Conservation (phyloP, 1,140 invertebrate species). For the Trinorchestia longiramus region DNA sequence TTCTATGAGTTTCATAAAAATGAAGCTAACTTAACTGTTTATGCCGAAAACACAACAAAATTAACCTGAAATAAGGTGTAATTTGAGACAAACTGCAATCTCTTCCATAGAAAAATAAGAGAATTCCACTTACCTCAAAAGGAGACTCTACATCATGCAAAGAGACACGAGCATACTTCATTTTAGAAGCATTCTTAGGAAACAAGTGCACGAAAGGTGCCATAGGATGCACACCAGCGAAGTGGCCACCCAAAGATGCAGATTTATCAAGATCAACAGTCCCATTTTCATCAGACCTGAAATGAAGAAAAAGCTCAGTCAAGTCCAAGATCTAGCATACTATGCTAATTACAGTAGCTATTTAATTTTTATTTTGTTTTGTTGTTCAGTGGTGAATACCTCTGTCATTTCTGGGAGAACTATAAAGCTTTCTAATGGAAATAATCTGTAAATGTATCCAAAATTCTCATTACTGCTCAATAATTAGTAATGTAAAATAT, state of each 20-base stretch:
- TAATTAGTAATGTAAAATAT: no score
- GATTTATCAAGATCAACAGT: background rate
- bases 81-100: background rate
- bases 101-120: background rate
- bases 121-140: background rate
- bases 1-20: no score
- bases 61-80: background rate
- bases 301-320: background rate
- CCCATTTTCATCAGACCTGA: conserved; percentile 43
- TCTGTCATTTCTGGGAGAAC: background rate
- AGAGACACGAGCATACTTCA: background rate
- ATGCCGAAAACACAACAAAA: background rate
- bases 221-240: conserved; percentile 27
- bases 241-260: conserved; percentile 4
- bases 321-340: background rate
- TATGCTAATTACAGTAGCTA: background rate
- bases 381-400: no score
- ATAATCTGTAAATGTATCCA: no score
- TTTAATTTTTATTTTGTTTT: no score
- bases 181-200: background rate
- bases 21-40: no score
- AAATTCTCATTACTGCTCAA: no score
- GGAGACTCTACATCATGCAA: background rate
- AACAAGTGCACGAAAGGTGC: background rate
- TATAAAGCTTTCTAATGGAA: background rate